Conservation (phyloP, 2,113 vertebrate species). For the Saguinus imperator region DNA sequence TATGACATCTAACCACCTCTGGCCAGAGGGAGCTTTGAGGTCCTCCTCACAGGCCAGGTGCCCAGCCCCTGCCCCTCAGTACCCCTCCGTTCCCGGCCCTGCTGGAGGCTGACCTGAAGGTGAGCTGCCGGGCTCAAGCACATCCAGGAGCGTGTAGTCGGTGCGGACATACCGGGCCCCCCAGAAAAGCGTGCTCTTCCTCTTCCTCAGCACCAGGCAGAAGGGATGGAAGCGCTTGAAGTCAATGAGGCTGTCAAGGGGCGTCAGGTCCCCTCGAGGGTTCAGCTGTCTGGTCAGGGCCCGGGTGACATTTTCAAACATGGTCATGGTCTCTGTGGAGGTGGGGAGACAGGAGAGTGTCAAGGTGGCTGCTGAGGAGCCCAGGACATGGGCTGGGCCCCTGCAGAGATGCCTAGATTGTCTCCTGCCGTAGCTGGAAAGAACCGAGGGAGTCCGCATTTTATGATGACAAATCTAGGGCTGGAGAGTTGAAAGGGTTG, state of each 20-base stretch:
- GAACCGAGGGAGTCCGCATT: neutral
- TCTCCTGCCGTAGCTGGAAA: neutral
- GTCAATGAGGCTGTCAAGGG: slow-evolving; percentile 78
- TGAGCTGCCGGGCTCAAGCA: slow-evolving; percentile 54
- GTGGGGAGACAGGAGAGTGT: neutral
- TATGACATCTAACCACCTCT: neutral
- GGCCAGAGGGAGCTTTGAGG: neutral
- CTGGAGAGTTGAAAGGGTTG: neutral
- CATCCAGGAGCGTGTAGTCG: slow-evolving; percentile 70
- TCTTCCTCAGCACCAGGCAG: slow-evolving; percentile 78
- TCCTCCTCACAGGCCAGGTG: neutral
- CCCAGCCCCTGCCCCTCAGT: fast-evolving
- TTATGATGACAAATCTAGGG: neutral
- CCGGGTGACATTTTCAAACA: slow-evolving; percentile 77
- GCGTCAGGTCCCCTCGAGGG: slow-evolving; percentile 72
- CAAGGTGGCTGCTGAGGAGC: neutral
- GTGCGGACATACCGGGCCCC: slow-evolving; percentile 66
- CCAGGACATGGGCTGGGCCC: neutral
- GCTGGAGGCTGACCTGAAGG: slow-evolving; percentile 62
- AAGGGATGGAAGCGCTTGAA: slow-evolving; percentile 77
- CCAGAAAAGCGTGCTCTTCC: slow-evolving; percentile 72
- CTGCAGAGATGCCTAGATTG: neutral
- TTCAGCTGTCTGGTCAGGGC: slow-evolving; percentile 74
- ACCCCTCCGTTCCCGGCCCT: fast-evolving
- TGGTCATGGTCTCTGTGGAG: slow-evolving; percentile 68